Evolutionary conservation across 2,113 vertebrate species (phyloP), one percentile per base, ranked within the genome.

Genomic region (Cyanoliseus patagonus): DNA sequence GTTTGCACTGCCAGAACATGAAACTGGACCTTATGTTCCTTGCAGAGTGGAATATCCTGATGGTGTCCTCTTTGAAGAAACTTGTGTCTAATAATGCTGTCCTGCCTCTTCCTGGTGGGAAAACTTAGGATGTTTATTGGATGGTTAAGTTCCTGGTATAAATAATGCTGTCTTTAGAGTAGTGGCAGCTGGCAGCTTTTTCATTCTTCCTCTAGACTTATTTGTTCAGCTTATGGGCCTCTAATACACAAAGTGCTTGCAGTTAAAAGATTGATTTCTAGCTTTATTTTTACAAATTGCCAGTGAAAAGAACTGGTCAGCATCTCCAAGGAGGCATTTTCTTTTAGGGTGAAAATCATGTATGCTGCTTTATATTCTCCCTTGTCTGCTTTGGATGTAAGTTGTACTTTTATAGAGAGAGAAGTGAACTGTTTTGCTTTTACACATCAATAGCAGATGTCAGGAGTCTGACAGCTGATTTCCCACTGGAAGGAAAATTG

Each of bases 401-500:
- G 41, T 28, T 62, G 69, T 84, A 27, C 70, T 64, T 69, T 42
- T 73, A 8, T 69, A 66, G 16, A 92, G 62, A 57, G 35, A 73
- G 73, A 79, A 42, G 46, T 55, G 61, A 91, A 78, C 72, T 91
- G 27, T 37, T 90, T 84, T 52, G 47, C 61, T 92, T 89, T 90
- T 79, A 22, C 12, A n/a, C 41, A 67, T 90, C 77, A 41, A 19
- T 79, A 94, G 57, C 35, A 78, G 73, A 66, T 90, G 62, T 84
- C 80, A 91, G 28, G 35, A 14, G 31, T 94, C 52, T 92, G 86
- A 88, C 73, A 88, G 69, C 7, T 96, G 73, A 92, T 96, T 95
- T 95, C 69, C 73, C 69, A 33, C 37, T 73, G 73, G 77, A 92
- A 93, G 83, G 68, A 88, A 88, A 93, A 92, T 42, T 52, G 66